Base-by-base conservation (phyloP, 2,888 invertebrate genomes). In the Xanthia icteritia region DNA sequence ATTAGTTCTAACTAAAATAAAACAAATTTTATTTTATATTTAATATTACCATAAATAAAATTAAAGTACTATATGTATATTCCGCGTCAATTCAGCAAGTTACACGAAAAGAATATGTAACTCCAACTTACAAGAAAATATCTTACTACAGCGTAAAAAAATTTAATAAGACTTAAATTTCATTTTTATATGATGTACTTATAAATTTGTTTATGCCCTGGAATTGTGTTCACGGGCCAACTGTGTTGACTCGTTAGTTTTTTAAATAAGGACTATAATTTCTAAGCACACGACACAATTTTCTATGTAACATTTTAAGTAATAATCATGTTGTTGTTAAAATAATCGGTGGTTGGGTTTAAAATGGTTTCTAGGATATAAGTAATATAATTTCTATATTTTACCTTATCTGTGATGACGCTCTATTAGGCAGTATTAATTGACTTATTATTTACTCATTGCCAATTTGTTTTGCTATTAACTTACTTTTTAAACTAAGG, bases 311-410 rank as follows among this genome's bases (percentile, higher is more conserved):
- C 61, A 23, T n/a, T 71, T 63, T 45, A n/a, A 42, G 3, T 39
- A 31, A 36, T 45, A 23, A 17, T 74, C 27, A 58, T 36, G 64
- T 58, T 3, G 23, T 23, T 67, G 17, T 67, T 36, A 15, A 65
- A 36, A 20, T 39, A 48, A 76, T 27, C 13, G 58, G 75, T 75
- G 65, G 42, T 73, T 73, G 70, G 54, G 27, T 48, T 54, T 39
- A 54, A 54, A 17, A 36, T 76, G n/a, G 23, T 65, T n/a, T 75
- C 36, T 51, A 65, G 5, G 6, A 11, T 42, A 15, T n/a, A 54
- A 74, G 42, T 36, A 66, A 17, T n/a, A 64, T 3, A 27, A 54
- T 73, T 39, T 42, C 20, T 66, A n/a, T 61, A 42, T 8, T 54
- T 54, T 11, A 31, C 17, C n/a, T 20, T 61, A n/a, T 65, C 51